Base-by-base conservation (phyloP, 2,113 vertebrate genomes). In the Chunga burmeisteri region DNA sequence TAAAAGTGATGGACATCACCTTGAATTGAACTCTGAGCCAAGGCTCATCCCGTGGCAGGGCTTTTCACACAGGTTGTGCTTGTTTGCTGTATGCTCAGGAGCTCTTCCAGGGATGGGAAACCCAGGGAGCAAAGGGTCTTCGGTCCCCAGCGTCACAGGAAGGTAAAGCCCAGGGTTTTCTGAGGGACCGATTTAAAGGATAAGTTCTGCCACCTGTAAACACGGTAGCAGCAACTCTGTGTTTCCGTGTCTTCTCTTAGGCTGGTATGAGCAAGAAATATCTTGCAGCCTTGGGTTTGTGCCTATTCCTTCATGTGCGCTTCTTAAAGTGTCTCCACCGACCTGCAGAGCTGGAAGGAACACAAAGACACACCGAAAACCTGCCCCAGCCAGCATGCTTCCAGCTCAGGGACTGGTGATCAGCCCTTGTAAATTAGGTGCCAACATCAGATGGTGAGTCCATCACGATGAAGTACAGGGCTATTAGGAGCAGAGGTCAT, bases 1-100 rank as follows among this genome's bases (percentile, higher is more conserved):
- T 86, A 56, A 91, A 96, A 94, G 61, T 75, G 92, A 68, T 9
- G 42, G 92, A 63, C 5, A 8, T 91, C 94, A 81, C 88, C 91
- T 79, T 32, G 23, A 38, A 23, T 71, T 90, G 96, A 96, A 88
- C 93, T 84, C 89, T 15, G 71, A 74, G 53, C 44, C 12, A 0
- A 3, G 34, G 40, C 32, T 71, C 0, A 7, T 17, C 53, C 40
- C 3, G 3, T 19, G 86, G 59, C 94, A 65, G 94, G 47, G 67
- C n/a, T 47, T 63, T 71, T 90, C 66, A n/a, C 22, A 13, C 29
- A 21, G 53, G 63, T 61, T 90, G 66, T 38, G 72, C 11, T 2
- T n/a, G 52, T 40, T 20, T 27, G 38, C 22, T 58, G 23, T 23
- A 2, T 49, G 53, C 88, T 80, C 36, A 40, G 78, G 36, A 59